Evolutionary conservation across 1,140 invertebrate species (phyloP).

Genomic region (Cydia splendana): DNA sequence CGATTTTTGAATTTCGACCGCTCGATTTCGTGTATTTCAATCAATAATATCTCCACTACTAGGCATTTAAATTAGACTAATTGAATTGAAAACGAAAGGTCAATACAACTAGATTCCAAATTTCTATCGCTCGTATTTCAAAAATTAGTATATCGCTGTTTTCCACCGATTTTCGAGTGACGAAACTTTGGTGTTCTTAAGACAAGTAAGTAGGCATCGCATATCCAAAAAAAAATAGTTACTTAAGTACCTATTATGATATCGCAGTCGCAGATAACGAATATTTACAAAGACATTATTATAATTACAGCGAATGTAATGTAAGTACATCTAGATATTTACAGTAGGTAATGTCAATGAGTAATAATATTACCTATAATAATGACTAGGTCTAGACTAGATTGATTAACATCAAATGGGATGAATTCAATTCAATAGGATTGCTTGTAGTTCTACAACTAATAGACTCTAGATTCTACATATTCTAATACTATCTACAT

Average conservation of each 20-base stretch:
- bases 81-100: no score
- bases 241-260: not conserved
- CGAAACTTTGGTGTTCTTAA: no score
- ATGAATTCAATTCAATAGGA: slow-evolving; percentile 62
- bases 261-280: not conserved
- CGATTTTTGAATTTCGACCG: no score
- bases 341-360: slow-evolving; percentile 33
- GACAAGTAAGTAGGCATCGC: not conserved
- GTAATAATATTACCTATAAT: slow-evolving; percentile 22
- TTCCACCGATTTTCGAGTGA: no score
- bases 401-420: slow-evolving; percentile 35
- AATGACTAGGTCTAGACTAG: slow-evolving; percentile 38
- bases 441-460: slow-evolving; percentile 45
- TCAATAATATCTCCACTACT: no score
- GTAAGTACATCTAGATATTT: slow-evolving; percentile 13
- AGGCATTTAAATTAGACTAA: no score
- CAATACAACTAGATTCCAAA: no score
- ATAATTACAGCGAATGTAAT: not conserved
- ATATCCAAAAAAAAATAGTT: not conserved
- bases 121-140: no score
- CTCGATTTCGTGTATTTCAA: no score
- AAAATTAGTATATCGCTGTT: no score
- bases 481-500: slow-evolving; percentile 17
- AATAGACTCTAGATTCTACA: slow-evolving; percentile 11
- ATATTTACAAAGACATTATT: not conserved